Evolutionary conservation across 2,888 invertebrate species (phyloP), one percentile per base, ranked within the genome.

Genomic region (Caenorhabditis sp.): DNA sequence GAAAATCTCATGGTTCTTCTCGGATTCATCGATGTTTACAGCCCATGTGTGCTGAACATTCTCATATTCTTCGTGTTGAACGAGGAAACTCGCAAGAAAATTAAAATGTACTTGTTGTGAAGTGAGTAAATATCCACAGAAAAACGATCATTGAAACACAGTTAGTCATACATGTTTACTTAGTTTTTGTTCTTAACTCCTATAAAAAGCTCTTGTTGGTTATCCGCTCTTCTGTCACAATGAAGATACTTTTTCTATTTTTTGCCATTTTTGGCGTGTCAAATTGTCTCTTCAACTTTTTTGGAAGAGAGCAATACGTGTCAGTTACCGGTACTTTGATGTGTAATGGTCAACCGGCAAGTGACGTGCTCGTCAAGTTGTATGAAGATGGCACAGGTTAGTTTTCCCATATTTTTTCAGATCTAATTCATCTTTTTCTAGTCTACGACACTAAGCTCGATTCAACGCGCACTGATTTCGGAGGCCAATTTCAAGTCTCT

Each of bases 301-400:
- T 79, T 57, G 79, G 79, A 59, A 68, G 79, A 50, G 76, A 62
- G 3, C 79, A 79, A 51, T 79, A 75, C 24, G 74, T 77, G 24
- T 76, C 79, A 10, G 79, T 79, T n/a, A 73, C 74, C 43, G 79
- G 79, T 36, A 59, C 73, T 59, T 64, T 79, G 8, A 77, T 79
- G 24, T 79, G 79, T 62, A 78, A 80, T 66, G 79, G 79, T 53
- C 71, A 71, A 26, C 76, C 76, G 1, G 79, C 77, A 21, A 54
- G 58, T 19, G 65, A 67, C 57, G 69, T 78, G 53, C 78, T 78
- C 51, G 70, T 80, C 58, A 80, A 80, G 65, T 62, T 80, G 0
- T 80, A 80, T 50, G 79, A 80, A 58, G 76, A 78, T 54, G 79
- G 78, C 64, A 60, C 69, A 55, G 76, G 79, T 80, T 24, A 76